Base-by-base conservation (phyloP, 2,888 invertebrate species). In the Microctonus aethiopoides region DNA sequence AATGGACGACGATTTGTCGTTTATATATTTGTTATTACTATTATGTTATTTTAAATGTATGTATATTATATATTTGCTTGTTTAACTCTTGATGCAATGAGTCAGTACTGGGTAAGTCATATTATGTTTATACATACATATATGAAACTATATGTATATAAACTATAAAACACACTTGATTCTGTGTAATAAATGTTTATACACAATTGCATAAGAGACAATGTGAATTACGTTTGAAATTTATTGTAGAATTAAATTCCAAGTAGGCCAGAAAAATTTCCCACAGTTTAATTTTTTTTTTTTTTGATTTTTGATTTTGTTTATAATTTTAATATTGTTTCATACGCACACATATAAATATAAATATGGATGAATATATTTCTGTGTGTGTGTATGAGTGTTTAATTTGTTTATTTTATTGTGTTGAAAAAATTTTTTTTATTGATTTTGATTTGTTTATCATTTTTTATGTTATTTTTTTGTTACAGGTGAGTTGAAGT, bases 401-500 rank as follows among this genome's bases (percentile, higher is more conserved):
- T 36, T 39, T 20, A 6, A 62, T 22, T 5, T 29, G 29, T 7
- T 29, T 29, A 29, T 29, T 29, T 29, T 29, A 5, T 29, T 29
- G 29, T 29, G n/a, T n/a, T n/a, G n/a, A n/a, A n/a, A n/a, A n/a
- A n/a, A n/a, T n/a, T n/a, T n/a, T n/a, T 22, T 39, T 1, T 2
- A n/a, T 20, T 34, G 4, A n/a, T 26, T 36, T 46, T 7, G 16
- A n/a, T 39, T 52, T 66, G 13, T 5, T 13, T 54, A 29, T 22
- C 22, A 41, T 62, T 29, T 46, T 24, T 34, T 79, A 78, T 81
- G 84, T 87, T 16, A 51, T 52, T 78, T 79, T 79, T 81, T 84
- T 87, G 87, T 90, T 89, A 73, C 88, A 90, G 90, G 90, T 91
- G 90, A 91, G 90, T 89, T 86, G 62, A 88, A 87, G 77, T 87